Evolutionary conservation across 2,888 invertebrate species (phyloP).

Genomic region (Drosophila stalkeri): DNA sequence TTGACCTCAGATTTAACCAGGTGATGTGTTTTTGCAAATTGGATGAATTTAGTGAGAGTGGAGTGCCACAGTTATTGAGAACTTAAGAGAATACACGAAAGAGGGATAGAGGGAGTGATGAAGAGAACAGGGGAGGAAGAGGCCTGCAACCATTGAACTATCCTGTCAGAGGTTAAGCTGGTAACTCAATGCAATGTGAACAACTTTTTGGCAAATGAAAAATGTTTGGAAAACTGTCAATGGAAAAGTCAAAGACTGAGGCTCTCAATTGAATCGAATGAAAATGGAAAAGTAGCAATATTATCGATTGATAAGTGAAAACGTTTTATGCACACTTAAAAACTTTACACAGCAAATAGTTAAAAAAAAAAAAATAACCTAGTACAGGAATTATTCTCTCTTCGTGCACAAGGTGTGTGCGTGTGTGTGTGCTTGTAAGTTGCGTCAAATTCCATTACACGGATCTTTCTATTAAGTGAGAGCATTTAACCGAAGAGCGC

Average conservation of each 20-base stretch:
- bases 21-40: conserved; percentile 62
- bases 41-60: conserved; percentile 56
- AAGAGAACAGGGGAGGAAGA: background rate
- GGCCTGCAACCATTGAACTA: conserved; percentile 16
- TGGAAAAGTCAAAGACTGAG: conserved; percentile 4
- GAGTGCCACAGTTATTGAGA: background rate
- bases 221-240: conserved; percentile 14
- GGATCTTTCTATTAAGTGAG: background rate
- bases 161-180: conserved; percentile 26
- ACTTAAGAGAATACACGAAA: background rate
- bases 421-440: background rate
- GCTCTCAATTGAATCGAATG: background rate
- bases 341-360: background rate
- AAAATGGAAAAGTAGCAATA: background rate
- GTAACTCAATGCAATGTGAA: conserved; percentile 24
- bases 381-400: background rate
- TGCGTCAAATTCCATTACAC: background rate
- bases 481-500: background rate
- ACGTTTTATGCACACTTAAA: background rate
- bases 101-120: background rate
- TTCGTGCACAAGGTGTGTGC: background rate
- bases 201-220: conserved; percentile 20
- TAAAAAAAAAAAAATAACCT: background rate
- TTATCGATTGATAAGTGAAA: background rate
- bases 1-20: conserved; percentile 43